Evolutionary conservation across 2,113 vertebrate genomes (phyloP).

Genomic region (Grantiella picta): DNA sequence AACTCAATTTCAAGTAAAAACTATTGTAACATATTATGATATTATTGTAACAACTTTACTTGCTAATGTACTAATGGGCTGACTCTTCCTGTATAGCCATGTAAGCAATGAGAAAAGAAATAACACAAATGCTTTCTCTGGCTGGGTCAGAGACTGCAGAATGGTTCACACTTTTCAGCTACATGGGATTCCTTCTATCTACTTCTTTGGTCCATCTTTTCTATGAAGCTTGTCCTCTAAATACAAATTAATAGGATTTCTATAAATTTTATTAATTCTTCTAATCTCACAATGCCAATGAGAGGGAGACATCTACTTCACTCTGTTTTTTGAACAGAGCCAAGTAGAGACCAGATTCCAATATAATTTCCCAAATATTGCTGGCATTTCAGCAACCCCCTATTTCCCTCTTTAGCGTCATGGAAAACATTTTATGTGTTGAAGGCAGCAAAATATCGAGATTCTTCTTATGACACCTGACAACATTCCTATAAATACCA

Average conservation of each 20-base stretch:
- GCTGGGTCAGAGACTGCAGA: neutral
- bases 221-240: neutral
- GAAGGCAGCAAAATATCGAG: neutral
- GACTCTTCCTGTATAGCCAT: neutral
- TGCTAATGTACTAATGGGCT: neutral
- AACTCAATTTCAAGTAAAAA: neutral
- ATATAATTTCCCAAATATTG: neutral
- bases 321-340: accelerated
- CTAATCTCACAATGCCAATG: neutral
- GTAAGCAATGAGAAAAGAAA: neutral
- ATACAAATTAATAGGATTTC: neutral
- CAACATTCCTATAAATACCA: neutral
- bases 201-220: neutral
- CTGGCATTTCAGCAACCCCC: neutral
- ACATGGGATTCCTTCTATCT: neutral
- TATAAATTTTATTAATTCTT: neutral
- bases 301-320: neutral
- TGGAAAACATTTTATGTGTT: neutral
- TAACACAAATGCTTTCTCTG: neutral
- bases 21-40: too few relatives aligned
- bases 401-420: neutral
- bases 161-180: neutral
- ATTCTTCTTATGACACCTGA: neutral
- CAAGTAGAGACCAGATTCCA: neutral
- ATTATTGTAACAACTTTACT: neutral